Percentiles rank a stretch among this genome's conserved stretches.
These are phyloP conservation scores for Lumbricus terrestris DNA, from an alignment of 2,888 invertebrate species.

Conservation along the genomic window DNA sequence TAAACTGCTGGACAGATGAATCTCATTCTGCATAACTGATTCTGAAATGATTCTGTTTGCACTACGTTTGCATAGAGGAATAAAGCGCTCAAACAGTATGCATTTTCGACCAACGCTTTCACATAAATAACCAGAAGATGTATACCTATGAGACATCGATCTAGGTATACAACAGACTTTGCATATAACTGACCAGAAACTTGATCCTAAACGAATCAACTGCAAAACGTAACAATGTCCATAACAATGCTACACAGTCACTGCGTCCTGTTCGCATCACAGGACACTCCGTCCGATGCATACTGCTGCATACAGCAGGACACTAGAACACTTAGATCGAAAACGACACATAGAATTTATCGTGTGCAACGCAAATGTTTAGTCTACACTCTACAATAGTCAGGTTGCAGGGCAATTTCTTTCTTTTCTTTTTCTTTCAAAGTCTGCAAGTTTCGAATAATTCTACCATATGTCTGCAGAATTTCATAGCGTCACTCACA, in stretches of 20 bases:
- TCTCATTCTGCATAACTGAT: neutral
- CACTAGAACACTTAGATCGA: neutral
- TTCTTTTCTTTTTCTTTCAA: too few species aligned
- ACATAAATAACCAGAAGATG: neutral
- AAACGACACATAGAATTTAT: neutral
- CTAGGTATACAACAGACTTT: neutral
- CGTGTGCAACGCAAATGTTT: neutral
- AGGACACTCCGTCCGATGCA: too few species aligned
- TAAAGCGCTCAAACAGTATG: neutral
- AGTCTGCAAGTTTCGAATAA: too few species aligned
- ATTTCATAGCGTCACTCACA: neutral
- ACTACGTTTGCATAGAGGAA: neutral
- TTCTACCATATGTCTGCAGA: neutral
- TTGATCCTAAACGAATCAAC: neutral
- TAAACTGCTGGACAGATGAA: neutral
- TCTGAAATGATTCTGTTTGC: neutral
- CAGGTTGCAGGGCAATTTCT: neutral
- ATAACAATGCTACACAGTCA: neutral
- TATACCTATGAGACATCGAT: neutral
- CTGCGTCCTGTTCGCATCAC: neutral
- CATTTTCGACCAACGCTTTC: too few species aligned
- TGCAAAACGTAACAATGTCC: neutral
- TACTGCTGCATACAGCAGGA: too few species aligned
- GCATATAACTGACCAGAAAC: neutral
- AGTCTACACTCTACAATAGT: neutral